A percentile compares a stretch with the other conserved stretches of the same genome.
Evolutionary conservation across 2,797 vertebrate genomes (phyloP).

Genomic region (Sebastiscus albofasciatus): DNA sequence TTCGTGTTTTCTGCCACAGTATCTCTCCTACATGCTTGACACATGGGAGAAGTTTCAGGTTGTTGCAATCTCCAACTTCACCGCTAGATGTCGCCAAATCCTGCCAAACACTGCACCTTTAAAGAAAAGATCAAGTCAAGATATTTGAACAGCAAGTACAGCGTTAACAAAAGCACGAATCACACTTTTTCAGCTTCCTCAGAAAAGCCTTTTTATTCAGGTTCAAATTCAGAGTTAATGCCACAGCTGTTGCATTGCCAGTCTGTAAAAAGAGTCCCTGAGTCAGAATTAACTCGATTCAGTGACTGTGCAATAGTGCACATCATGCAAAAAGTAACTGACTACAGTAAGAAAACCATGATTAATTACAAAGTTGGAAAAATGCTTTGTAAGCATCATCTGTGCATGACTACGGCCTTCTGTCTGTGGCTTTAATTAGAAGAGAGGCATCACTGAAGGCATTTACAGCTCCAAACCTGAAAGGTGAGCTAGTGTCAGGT

Average conservation of each 20-base stretch:
- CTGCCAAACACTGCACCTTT: neutral
- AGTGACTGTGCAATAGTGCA: slow-evolving; percentile 60
- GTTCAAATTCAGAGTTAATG: slow-evolving; percentile 67
- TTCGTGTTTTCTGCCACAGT: neutral
- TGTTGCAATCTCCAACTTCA: no score
- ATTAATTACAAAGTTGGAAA: slow-evolving; percentile 64
- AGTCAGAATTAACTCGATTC: slow-evolving; percentile 74
- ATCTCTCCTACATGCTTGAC: neutral
- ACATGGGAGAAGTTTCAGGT: no score
- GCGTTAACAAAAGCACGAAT: slow-evolving; percentile 28
- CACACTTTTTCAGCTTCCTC: slow-evolving; percentile 53
- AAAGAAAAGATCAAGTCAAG: neutral
- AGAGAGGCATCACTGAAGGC: slow-evolving; percentile 21
- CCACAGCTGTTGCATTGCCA: slow-evolving; percentile 65
- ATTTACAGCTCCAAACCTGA: slow-evolving; percentile 49
- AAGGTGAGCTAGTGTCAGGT: slow-evolving; percentile 2
- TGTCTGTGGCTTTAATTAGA: slow-evolving; percentile 27
- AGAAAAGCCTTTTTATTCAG: slow-evolving; percentile 74
- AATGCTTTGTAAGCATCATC: slow-evolving; percentile 40
- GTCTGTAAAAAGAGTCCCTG: slow-evolving; percentile 71
- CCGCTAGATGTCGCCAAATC: no score
- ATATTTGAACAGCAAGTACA: neutral
- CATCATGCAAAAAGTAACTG: slow-evolving; percentile 67
- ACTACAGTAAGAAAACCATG: slow-evolving; percentile 55
- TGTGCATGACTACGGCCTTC: slow-evolving; percentile 17